Percentiles rank a stretch among this genome's conserved stretches.
Conservation (phyloP, 2,797 vertebrate genomes). For the Rhinoraja longicauda region DNA sequence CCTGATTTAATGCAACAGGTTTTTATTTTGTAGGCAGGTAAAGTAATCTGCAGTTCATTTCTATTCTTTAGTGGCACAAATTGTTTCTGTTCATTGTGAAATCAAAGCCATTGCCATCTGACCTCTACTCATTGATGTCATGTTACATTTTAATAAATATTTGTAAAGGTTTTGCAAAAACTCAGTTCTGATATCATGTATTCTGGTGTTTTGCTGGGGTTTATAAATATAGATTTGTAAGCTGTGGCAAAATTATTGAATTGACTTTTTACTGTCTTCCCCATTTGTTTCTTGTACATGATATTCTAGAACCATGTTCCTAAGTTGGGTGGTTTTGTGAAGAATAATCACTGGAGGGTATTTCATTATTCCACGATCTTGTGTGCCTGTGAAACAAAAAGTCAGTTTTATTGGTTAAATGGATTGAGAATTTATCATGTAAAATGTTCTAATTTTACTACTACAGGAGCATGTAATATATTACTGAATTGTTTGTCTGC, state of each 20-base stretch:
- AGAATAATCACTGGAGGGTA: neutral
- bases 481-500: conserved; percentile 2
- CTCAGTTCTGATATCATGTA: neutral
- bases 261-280: neutral
- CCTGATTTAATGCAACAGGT: neutral
- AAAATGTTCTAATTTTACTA: neutral
- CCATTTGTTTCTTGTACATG: neutral
- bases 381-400: neutral
- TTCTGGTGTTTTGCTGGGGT: neutral
- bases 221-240: neutral
- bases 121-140: neutral
- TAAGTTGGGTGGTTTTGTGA: neutral
- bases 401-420: neutral
- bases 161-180: neutral
- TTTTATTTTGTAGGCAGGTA: neutral
- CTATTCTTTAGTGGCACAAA: neutral
- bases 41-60: neutral
- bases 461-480: neutral
- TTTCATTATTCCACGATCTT: neutral
- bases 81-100: neutral
- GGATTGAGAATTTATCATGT: neutral
- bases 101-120: neutral
- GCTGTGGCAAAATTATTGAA: neutral
- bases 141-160: neutral
- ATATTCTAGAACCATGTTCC: neutral